A percentile compares a stretch with the other conserved stretches of the same genome.
phyloP scores from a whole-genome alignment of 2,113 vertebrate species.

The Corythornis vintsioides region DNA sequence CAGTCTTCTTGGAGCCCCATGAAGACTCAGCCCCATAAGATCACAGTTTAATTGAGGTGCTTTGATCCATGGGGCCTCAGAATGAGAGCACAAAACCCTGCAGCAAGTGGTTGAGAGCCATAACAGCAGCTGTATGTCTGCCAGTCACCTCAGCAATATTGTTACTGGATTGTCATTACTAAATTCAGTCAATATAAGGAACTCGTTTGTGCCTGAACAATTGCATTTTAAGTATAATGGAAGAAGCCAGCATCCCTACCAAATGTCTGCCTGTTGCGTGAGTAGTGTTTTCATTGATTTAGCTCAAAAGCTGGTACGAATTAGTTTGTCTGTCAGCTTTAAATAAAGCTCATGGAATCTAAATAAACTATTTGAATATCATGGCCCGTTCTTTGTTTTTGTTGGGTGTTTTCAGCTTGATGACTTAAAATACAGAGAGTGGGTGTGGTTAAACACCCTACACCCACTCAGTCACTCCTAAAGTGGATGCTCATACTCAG shows the following conservation, averaged over 20 bases:
- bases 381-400: background rate
- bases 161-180: accelerated
- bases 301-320: background rate
- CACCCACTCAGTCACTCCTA: background rate
- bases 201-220: background rate
- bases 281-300: background rate
- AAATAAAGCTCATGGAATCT: background rate
- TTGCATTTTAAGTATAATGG: background rate
- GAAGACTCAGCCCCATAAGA: background rate
- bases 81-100: background rate
- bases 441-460: background rate
- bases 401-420: background rate
- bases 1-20: background rate
- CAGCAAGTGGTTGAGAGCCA: background rate
- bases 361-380: background rate
- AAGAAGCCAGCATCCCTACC: background rate
- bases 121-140: background rate
- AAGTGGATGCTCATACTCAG: background rate
- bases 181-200: background rate
- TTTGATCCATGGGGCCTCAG: background rate
- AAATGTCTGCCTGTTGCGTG: accelerated
- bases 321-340: background rate
- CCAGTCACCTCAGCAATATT: background rate
- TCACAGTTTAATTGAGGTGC: background rate
- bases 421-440: background rate